Conservation (phyloP, 2,113 vertebrate species). For the Petaurus breviceps region DNA sequence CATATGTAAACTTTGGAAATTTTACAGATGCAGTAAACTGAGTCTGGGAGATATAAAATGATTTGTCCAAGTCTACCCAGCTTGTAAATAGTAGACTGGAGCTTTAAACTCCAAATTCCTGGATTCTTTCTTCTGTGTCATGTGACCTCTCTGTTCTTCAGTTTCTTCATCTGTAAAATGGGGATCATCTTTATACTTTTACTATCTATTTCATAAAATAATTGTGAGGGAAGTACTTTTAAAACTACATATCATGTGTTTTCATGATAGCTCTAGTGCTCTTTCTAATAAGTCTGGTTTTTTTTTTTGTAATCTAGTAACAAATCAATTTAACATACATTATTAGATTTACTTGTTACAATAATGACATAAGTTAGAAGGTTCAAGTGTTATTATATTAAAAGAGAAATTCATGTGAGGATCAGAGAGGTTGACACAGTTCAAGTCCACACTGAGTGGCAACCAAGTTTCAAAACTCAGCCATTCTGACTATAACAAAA, state of each 20-base stretch:
- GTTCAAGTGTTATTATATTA: neutral
- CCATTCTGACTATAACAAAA: neutral
- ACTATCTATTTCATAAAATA: neutral
- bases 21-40: neutral
- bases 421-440: neutral
- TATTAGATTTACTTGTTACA: neutral
- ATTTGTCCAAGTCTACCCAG: neutral
- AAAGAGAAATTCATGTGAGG: neutral
- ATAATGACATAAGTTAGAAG: neutral
- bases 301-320: neutral
- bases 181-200: neutral
- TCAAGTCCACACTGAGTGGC: neutral
- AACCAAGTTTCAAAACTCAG: neutral
- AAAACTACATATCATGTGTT: neutral
- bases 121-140: neutral
- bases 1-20: neutral
- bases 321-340: neutral
- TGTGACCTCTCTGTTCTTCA: neutral
- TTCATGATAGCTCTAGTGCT: neutral
- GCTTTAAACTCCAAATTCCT: neutral
- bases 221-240: neutral
- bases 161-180: neutral
- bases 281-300: neutral
- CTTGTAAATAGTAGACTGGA: neutral
- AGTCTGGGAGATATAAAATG: neutral